These are phyloP conservation scores for Sandelia bainsii DNA, from an alignment of 2,797 vertebrate species.

Conservation along the genomic window DNA sequence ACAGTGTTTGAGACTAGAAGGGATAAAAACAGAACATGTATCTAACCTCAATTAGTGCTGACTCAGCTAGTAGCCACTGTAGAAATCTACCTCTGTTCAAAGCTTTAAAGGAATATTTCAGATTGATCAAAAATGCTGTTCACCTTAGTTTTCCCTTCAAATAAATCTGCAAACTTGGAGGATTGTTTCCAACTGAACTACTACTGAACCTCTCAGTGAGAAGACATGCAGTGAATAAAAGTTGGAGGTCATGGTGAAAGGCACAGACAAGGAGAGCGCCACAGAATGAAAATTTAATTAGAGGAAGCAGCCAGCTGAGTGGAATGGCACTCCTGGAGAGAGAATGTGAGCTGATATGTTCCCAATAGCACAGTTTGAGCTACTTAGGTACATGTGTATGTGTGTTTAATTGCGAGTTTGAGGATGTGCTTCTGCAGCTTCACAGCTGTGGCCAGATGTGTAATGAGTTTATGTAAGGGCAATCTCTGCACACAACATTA, in stretches of 20 bases:
- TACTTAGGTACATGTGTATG: constrained; percentile 3
- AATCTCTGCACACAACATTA: constrained; percentile 18
- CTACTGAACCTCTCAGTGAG: too few relatives aligned
- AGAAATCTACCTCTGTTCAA: too few relatives aligned
- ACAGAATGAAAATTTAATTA: constrained; percentile 44
- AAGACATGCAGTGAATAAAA: background rate
- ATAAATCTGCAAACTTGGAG: too few relatives aligned
- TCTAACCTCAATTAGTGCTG: too few relatives aligned
- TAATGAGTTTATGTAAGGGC: constrained; percentile 40
- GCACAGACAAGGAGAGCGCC: constrained; percentile 2
- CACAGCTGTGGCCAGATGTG: constrained; percentile 52
- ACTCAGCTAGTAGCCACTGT: too few relatives aligned
- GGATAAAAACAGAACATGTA: too few relatives aligned
- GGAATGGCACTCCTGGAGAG: constrained; percentile 14
- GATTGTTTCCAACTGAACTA: too few relatives aligned
- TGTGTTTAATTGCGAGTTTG: constrained; percentile 9
- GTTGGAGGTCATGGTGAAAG: constrained; percentile 33
- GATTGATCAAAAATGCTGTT: too few relatives aligned
- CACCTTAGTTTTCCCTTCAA: too few relatives aligned
- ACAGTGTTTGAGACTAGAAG: too few relatives aligned
- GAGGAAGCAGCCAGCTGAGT: constrained; percentile 6
- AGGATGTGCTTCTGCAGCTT: constrained; percentile 8
- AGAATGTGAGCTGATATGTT: constrained; percentile 1
- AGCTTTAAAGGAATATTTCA: too few relatives aligned
- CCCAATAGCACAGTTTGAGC: constrained; percentile 1